Evolutionary conservation across 2,888 invertebrate species (phyloP).

Genomic region (Tribolium freemani): DNA sequence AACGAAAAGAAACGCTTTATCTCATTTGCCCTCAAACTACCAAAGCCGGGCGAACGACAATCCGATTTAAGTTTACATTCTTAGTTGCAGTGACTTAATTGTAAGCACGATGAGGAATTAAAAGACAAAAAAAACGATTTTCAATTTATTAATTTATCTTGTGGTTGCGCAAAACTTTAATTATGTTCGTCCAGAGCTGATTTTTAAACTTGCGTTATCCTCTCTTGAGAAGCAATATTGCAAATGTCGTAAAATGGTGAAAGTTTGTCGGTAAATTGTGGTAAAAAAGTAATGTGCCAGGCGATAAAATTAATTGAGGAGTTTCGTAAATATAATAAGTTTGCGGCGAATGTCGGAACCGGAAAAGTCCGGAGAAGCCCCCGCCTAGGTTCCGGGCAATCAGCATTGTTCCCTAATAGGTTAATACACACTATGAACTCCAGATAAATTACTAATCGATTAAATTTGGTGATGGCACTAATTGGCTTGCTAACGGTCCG

Average conservation of each 20-base stretch:
- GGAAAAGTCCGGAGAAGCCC: background rate
- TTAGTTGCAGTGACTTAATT: background rate
- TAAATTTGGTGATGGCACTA: conserved; percentile 38
- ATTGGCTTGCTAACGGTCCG: conserved; percentile 29
- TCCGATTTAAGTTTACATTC: conserved; percentile 4
- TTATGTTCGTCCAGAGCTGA: too few relatives aligned
- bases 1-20: conserved; percentile 8
- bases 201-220: too few relatives aligned
- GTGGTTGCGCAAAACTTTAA: background rate
- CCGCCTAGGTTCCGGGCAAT: conserved; percentile 13
- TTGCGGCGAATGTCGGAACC: background rate
- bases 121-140: background rate
- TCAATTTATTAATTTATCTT: too few relatives aligned
- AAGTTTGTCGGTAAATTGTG: background rate
- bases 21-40: background rate
- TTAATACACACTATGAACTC: conserved; percentile 29
- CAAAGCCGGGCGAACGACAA: background rate
- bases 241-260: background rate
- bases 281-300: background rate
- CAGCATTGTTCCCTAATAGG: conserved; percentile 33
- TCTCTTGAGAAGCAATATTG: background rate
- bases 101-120: background rate
- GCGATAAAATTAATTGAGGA: background rate
- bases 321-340: background rate
- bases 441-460: conserved; percentile 37